Evolutionary conservation across 1,140 invertebrate species (phyloP), one percentile per base, ranked within the genome.

Genomic region (Orchesella cincta): DNA sequence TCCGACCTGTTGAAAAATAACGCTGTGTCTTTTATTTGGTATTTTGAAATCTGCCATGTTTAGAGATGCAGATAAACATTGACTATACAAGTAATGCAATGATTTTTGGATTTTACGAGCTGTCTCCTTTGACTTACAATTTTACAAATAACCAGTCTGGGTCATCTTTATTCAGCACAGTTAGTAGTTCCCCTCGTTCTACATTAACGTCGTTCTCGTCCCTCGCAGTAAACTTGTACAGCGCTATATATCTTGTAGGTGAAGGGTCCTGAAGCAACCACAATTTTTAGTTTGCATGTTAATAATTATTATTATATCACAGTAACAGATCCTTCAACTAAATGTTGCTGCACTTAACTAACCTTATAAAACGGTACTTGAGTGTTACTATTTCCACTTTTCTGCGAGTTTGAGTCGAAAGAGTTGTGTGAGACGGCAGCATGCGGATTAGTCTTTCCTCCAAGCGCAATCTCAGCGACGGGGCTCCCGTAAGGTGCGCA

Each of bases 91-190:
- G n/a, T n/a, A n/a, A n/a, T n/a, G n/a, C n/a, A n/a, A n/a, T n/a
- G n/a, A n/a, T n/a, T n/a, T n/a, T n/a, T n/a, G n/a, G n/a, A n/a
- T n/a, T n/a, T n/a, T n/a, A n/a, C n/a, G n/a, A n/a, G n/a, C n/a
- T n/a, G n/a, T n/a, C n/a, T n/a, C n/a, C n/a, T n/a, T n/a, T n/a
- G n/a, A n/a, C n/a, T n/a, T n/a, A n/a, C n/a, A n/a, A n/a, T n/a
- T n/a, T n/a, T n/a, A 98, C 93, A 96, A 95, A 98, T 84, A 93
- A 96, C 96, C 96, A 97, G 84, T 97, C 94, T 0, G 93, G 92
- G 87, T 97, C 96, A 84, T 74, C 73, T 57, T 80, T 77, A 86
- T 98, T 98, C 16, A 98, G 86, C 0, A 97, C 94, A 29, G 95
- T 97, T 0, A 98, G 94, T 87, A 97, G 94, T 85, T 98, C 95